Percentiles rank a stretch among this genome's conserved stretches.
Evolutionary conservation across 2,113 vertebrate genomes (phyloP).

Genomic region (Columba livia): DNA sequence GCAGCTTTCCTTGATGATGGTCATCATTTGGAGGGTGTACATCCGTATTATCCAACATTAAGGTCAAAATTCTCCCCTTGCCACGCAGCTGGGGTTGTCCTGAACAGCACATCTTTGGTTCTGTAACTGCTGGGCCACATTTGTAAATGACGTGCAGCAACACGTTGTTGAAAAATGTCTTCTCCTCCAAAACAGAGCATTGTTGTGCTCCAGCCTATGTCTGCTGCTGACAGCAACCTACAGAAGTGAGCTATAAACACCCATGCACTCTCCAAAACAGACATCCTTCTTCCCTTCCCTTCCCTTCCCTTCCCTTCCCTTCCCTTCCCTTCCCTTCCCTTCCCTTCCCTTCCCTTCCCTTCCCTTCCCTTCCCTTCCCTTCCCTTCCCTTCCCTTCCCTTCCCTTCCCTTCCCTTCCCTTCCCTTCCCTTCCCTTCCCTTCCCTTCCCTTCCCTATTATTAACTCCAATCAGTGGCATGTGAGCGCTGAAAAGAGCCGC

Average conservation of each 20-base stretch:
- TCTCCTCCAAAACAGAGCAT: background rate
- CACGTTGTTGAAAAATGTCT: background rate
- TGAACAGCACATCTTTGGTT: background rate
- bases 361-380: background rate
- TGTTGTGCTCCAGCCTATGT: accelerated
- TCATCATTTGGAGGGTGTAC: constrained; percentile 39
- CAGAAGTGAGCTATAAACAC: background rate
- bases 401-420: background rate
- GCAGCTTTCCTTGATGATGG: constrained; percentile 45
- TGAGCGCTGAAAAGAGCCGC: background rate
- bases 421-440: background rate
- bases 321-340: background rate
- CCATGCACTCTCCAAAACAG: background rate
- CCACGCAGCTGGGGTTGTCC: background rate
- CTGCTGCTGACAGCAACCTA: background rate
- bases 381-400: background rate
- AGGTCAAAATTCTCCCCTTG: constrained; percentile 44
- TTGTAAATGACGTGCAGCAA: background rate
- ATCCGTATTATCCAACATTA: constrained; percentile 2
- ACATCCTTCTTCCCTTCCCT: background rate
- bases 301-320: background rate
- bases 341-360: background rate
- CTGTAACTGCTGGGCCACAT: background rate
- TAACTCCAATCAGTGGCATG: background rate
- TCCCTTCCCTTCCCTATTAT: background rate